Percentiles rank a stretch among this genome's conserved stretches.
These are phyloP conservation scores for Platalea minor DNA, from an alignment of 2,797 vertebrate species.

Conservation along the genomic window DNA sequence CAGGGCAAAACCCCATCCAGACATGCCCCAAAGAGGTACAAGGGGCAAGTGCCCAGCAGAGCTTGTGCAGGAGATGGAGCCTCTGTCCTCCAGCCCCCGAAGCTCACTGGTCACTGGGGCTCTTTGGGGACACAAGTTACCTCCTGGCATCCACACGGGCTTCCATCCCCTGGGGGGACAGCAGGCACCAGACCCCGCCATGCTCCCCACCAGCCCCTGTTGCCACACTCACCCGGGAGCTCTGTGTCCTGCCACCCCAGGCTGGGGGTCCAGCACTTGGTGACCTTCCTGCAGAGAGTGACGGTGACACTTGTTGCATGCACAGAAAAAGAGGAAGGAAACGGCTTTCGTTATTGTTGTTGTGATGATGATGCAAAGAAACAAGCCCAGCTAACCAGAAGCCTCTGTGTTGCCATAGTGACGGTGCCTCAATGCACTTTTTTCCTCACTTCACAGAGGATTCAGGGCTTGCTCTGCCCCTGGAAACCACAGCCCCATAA, in stretches of 20 bases:
- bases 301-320: accelerated
- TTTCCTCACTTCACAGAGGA: neutral
- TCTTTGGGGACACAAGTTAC: neutral
- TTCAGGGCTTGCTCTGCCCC: neutral
- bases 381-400: neutral
- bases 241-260: neutral
- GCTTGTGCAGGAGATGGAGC: neutral
- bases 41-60: neutral
- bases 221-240: neutral
- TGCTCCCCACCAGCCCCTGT: no score
- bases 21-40: neutral
- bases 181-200: neutral
- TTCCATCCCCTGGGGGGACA: neutral
- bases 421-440: neutral
- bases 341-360: neutral
- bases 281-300: neutral
- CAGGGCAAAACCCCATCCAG: neutral
- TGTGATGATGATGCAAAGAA: neutral
- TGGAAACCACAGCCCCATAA: neutral
- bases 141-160: neutral
- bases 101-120: neutral
- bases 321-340: neutral
- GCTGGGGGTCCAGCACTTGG: neutral
- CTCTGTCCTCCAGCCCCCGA: neutral
- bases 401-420: neutral